A percentile compares a stretch with the other conserved stretches of the same genome.
Evolutionary conservation across 2,113 vertebrate species (phyloP).

Genomic region (Gobiocypris rarus): DNA sequence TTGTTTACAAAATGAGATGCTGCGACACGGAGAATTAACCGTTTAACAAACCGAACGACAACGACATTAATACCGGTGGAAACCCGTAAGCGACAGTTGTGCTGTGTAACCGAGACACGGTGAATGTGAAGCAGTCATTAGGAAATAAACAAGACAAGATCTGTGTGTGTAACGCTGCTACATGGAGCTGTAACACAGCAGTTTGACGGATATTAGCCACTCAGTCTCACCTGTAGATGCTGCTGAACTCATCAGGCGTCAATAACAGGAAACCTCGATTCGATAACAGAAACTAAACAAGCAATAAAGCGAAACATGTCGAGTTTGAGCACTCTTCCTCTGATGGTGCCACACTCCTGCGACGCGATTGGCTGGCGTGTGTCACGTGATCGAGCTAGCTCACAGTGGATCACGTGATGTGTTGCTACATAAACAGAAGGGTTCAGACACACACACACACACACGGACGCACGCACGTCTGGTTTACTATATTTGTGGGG

Average conservation of each 20-base stretch:
- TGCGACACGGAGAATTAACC: too few relatives aligned
- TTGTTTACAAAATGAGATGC: too few relatives aligned
- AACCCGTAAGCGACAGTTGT: too few relatives aligned
- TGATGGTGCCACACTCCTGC: not conserved
- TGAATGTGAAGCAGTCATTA: too few relatives aligned
- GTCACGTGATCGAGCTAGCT: not conserved
- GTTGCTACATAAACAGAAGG: conserved; percentile 1
- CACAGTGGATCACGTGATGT: conserved; percentile 13
- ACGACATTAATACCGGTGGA: too few relatives aligned
- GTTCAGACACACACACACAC: not conserved
- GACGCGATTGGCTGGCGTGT: not conserved
- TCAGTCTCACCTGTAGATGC: not conserved
- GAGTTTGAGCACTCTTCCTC: not conserved
- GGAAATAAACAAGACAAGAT: too few relatives aligned
- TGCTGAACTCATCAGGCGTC: not conserved
- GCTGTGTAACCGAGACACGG: too few relatives aligned
- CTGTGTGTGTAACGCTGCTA: not conserved
- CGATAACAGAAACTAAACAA: conserved; percentile 62
- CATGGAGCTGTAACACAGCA: not conserved
- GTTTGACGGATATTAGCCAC: not conserved
- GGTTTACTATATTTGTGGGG: too few relatives aligned
- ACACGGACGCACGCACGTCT: too few relatives aligned
- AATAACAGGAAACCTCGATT: not conserved
- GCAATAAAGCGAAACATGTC: conserved; percentile 62
- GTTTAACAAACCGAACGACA: too few relatives aligned